Evolutionary conservation across 2,113 vertebrate species (phyloP).

Genomic region (Dipodomys merriami): DNA sequence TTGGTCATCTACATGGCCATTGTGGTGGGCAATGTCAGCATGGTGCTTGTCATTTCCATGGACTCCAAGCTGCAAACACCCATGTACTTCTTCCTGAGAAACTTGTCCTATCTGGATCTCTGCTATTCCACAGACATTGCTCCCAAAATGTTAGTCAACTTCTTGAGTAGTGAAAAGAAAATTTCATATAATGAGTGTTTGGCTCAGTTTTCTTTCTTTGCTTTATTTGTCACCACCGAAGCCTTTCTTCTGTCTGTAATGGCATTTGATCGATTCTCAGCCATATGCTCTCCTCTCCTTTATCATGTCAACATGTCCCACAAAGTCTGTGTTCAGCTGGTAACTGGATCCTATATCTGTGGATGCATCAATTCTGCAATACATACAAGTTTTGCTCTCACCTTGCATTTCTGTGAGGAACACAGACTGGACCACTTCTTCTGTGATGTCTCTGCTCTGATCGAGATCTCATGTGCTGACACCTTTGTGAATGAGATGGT

Average conservation of each 20-base stretch:
- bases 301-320: conserved; percentile 75
- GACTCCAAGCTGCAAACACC: conserved; percentile 77
- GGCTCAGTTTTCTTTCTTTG: conserved; percentile 83
- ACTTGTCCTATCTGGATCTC: conserved; percentile 81
- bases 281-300: conserved; percentile 80
- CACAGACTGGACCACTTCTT: conserved; percentile 82
- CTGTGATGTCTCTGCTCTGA: conserved; percentile 82
- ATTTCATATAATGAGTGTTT: conserved; percentile 80
- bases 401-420: conserved; percentile 76
- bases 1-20: conserved; percentile 71
- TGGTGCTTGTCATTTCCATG: conserved; percentile 71
- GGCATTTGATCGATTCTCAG: conserved; percentile 78
- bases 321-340: conserved; percentile 68
- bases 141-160: conserved; percentile 76
- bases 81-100: conserved; percentile 84
- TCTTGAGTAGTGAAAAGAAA: conserved; percentile 68
- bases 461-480: conserved; percentile 73
- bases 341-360: conserved; percentile 79
- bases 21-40: conserved; percentile 74
- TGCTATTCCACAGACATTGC: conserved; percentile 82
- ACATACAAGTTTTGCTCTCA: conserved; percentile 82
- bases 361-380: conserved; percentile 79
- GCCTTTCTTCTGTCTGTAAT: conserved; percentile 81
- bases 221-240: conserved; percentile 81
- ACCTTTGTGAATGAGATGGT: conserved; percentile 66